These are phyloP conservation scores for Phocoena sinus DNA, from an alignment of 2,113 vertebrate genomes.

Conservation along the genomic window DNA sequence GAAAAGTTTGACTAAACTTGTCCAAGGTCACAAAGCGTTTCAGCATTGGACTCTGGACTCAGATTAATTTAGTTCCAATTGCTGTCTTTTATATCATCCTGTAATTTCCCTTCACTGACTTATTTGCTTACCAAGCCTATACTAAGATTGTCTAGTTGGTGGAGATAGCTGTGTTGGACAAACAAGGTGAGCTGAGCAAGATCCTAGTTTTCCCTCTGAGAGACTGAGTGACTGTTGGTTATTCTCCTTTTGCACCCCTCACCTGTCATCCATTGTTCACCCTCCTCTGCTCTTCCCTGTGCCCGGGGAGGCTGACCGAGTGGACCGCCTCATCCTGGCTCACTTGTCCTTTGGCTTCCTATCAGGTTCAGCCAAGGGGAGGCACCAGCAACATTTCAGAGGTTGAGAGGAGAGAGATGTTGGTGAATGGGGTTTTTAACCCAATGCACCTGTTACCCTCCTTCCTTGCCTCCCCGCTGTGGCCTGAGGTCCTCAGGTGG, in stretches of 20 bases:
- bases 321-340: neutral
- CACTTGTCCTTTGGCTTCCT: neutral
- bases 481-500: rapidly evolving
- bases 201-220: neutral
- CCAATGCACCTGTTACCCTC: neutral
- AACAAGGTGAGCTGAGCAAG: neutral
- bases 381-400: neutral
- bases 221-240: neutral
- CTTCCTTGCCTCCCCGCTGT: neutral
- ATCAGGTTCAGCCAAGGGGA: neutral
- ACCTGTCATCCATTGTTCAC: neutral
- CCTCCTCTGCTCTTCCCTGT: neutral
- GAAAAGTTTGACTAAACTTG: neutral
- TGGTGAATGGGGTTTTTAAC: neutral
- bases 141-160: neutral
- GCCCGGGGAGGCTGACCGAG: neutral
- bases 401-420: neutral
- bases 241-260: neutral
- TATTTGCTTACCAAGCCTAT: neutral
- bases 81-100: neutral
- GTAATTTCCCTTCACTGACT: neutral
- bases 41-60: neutral
- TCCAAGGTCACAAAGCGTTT: neutral
- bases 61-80: neutral
- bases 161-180: neutral